These are phyloP conservation scores for Diadegma fenestrale DNA, from an alignment of 2,888 invertebrate species.

Conservation along the genomic window DNA sequence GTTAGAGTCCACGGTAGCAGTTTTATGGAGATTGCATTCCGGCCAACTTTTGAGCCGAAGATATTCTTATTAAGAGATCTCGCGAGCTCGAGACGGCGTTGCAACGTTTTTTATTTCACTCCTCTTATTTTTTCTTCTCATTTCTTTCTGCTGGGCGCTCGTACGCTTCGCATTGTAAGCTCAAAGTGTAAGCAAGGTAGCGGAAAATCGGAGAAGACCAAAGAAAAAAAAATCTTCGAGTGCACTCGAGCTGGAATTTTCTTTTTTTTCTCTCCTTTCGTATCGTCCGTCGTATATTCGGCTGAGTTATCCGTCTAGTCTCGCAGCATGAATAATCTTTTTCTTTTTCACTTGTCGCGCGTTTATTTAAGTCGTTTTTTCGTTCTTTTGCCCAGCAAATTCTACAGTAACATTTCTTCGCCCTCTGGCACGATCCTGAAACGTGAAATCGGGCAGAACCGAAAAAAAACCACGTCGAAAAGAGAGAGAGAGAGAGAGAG, in stretches of 20 bases:
- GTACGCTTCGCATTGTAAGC: conserved; percentile 16
- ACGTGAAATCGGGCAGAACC: conserved; percentile 12
- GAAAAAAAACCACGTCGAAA: conserved; percentile 27
- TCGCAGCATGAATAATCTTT: conserved; percentile 49
- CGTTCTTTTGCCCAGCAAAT: conserved; percentile 9
- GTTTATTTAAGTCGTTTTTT: conserved; percentile 30
- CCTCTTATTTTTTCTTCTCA: conserved; percentile 11
- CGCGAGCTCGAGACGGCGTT: conserved; percentile 51
- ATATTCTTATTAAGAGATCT: conserved; percentile 81
- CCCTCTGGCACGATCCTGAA: conserved; percentile 24
- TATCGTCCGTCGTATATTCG: conserved; percentile 9
- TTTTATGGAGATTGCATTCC: conserved; percentile 84
- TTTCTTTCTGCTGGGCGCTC: conserved; percentile 40
- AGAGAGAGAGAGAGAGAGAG: neutral
- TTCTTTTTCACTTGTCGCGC: conserved; percentile 59
- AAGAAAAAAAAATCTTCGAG: conserved; percentile 55
- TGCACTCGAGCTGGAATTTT: conserved; percentile 41
- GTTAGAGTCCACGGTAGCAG: conserved; percentile 77
- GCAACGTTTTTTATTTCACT: conserved; percentile 25
- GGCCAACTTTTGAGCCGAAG: conserved; percentile 64
- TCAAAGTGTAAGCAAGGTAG: conserved; percentile 60
- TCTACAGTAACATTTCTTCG: conserved; percentile 32
- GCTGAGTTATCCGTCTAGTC: conserved; percentile 73
- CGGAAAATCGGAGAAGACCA: conserved; percentile 35
- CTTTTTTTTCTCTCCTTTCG: conserved; percentile 1